Evolutionary conservation across 2,888 invertebrate genomes (phyloP).

Genomic region (Saturnia pavonia): DNA sequence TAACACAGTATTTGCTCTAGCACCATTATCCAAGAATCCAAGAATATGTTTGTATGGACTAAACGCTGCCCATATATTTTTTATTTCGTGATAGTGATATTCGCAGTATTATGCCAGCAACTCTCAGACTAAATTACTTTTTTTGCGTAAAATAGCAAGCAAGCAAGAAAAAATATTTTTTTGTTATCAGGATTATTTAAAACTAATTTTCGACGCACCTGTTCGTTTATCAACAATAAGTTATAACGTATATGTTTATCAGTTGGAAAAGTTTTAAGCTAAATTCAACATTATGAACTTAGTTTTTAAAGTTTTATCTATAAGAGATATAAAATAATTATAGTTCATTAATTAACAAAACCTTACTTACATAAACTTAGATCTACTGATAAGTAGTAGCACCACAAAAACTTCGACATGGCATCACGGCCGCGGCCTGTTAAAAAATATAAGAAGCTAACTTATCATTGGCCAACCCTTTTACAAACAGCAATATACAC

Average conservation of each 20-base stretch:
- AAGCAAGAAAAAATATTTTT: too few species aligned
- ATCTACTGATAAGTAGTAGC: neutral
- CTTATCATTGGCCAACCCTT: conserved; percentile 37
- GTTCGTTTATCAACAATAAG: neutral
- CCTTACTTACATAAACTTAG: neutral
- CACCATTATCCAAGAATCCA: too few species aligned
- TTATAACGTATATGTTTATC: neutral
- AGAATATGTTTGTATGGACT: too few species aligned
- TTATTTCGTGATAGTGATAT: neutral
- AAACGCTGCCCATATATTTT: too few species aligned
- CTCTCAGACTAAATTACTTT: too few species aligned
- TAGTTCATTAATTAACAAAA: neutral
- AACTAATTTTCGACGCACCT: too few species aligned
- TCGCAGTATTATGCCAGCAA: too few species aligned
- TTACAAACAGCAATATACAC: conserved; percentile 37
- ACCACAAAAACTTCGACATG: neutral
- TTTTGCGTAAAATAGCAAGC: too few species aligned
- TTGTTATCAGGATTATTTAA: too few species aligned
- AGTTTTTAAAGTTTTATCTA: neutral
- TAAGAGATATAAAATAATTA: neutral
- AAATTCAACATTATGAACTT: neutral
- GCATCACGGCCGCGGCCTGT: neutral
- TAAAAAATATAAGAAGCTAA: conserved; percentile 21
- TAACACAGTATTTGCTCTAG: too few species aligned
- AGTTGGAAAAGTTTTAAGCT: neutral